These are phyloP conservation scores for Temnothorax curvispinosus DNA, from an alignment of 1,140 invertebrate species.

Conservation along the genomic window DNA sequence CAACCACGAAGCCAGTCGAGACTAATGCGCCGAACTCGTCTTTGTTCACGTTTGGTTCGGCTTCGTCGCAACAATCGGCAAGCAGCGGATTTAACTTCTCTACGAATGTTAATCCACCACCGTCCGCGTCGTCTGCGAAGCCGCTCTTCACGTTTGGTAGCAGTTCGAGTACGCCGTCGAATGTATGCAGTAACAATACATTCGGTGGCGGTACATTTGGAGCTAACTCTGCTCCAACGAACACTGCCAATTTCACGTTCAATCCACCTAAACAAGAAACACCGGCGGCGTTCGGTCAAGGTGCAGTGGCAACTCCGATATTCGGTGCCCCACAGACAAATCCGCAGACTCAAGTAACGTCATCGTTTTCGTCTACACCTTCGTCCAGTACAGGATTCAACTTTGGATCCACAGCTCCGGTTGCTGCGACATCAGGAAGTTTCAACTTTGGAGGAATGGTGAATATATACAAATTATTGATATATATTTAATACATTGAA, in stretches of 20 bases:
- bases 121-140: conserved; percentile 31
- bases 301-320: conserved; percentile 66
- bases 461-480: conserved; percentile 48
- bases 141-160: conserved; percentile 71
- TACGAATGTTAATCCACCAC: conserved; percentile 51
- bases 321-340: conserved; percentile 76
- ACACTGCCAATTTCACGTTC: conserved; percentile 74
- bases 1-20: conserved; percentile 65
- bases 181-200: conserved; percentile 48
- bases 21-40: conserved; percentile 47
- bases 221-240: conserved; percentile 56
- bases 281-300: conserved; percentile 73
- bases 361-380: conserved; percentile 68
- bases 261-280: conserved; percentile 77
- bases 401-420: conserved; percentile 74
- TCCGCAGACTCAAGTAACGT: conserved; percentile 61
- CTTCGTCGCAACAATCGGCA: conserved; percentile 51
- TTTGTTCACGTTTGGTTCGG: conserved; percentile 75
- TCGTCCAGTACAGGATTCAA: conserved; percentile 74
- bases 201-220: conserved; percentile 66
- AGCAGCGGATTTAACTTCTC: conserved; percentile 73
- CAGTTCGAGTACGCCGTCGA: conserved; percentile 36
- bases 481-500: not conserved
- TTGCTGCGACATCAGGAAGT: conserved; percentile 65
- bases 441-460: conserved; percentile 79